Evolutionary conservation across 1,140 invertebrate genomes (phyloP).

Genomic region (Centruroides sculpturatus): DNA sequence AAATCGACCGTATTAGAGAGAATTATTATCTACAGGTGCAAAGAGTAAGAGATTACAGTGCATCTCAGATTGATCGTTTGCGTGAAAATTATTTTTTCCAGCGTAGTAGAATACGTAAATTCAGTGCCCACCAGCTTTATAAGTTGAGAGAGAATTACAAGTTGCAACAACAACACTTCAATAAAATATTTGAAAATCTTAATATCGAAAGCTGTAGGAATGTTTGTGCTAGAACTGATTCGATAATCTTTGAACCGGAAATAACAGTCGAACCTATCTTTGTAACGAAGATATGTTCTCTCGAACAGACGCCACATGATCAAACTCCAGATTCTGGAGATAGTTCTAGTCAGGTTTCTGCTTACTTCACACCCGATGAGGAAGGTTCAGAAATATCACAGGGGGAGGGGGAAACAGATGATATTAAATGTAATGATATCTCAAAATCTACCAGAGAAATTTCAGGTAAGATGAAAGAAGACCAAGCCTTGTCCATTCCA

Average conservation of each 20-base stretch:
- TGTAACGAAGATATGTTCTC: slow-evolving; percentile 8
- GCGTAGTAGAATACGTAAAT: slow-evolving; percentile 81
- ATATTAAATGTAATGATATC: too few relatives aligned
- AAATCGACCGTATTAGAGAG: slow-evolving; percentile 62
- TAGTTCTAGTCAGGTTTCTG: slow-evolving; percentile 14
- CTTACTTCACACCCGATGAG: slow-evolving; percentile 15
- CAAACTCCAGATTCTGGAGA: slow-evolving; percentile 10
- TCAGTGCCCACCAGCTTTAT: slow-evolving; percentile 77
- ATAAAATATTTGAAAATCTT: slow-evolving; percentile 84
- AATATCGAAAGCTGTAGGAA: slow-evolving; percentile 80
- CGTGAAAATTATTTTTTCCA: slow-evolving; percentile 91
- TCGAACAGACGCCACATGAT: slow-evolving; percentile 2
- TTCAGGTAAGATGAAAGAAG: too few relatives aligned
- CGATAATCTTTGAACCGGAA: slow-evolving; percentile 30
- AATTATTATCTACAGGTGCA: slow-evolving; percentile 48
- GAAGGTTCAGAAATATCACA: slow-evolving; percentile 3
- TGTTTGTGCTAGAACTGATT: slow-evolving; percentile 63
- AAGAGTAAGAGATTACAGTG: slow-evolving; percentile 75
- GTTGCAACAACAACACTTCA: slow-evolving; percentile 83
- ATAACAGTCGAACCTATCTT: slow-evolving; percentile 42
- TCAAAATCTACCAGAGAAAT: too few relatives aligned
- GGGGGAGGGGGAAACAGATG: not conserved
- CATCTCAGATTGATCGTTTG: slow-evolving; percentile 76
- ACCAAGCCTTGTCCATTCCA: not conserved
- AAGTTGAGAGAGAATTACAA: slow-evolving; percentile 82